Percentiles rank a stretch among this genome's conserved stretches.
phyloP scores from a whole-genome alignment of 2,888 invertebrate species.

The Himalopsyche tibetana region DNA sequence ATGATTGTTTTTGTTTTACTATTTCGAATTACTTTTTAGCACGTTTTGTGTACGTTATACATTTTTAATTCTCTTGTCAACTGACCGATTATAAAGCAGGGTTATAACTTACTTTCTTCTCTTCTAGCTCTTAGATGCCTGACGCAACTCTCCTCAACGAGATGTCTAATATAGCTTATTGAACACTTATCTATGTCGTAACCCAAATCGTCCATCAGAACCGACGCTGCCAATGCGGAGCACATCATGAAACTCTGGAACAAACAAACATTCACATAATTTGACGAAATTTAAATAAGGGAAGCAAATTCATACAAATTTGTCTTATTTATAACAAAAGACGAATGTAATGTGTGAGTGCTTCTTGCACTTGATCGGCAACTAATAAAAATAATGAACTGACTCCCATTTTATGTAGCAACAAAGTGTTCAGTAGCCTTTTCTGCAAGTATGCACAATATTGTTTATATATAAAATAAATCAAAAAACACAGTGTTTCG shows the following conservation, averaged over 20 bases:
- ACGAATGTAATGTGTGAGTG: neutral
- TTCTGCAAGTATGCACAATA: neutral
- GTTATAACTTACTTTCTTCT: neutral
- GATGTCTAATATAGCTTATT: slow-evolving; percentile 52
- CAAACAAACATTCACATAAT: neutral
- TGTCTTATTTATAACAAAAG: too few species aligned
- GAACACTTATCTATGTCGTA: slow-evolving; percentile 55
- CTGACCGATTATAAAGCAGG: too few species aligned
- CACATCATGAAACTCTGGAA: slow-evolving; percentile 55
- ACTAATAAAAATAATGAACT: neutral
- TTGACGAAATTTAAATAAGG: neutral
- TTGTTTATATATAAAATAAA: neutral
- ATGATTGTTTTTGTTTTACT: too few species aligned
- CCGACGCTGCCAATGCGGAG: slow-evolving; percentile 48
- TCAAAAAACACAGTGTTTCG: slow-evolving; percentile 11
- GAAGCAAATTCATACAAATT: too few species aligned
- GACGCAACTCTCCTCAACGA: slow-evolving; percentile 56
- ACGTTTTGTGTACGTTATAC: too few species aligned
- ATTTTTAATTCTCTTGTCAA: too few species aligned
- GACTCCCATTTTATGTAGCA: neutral
- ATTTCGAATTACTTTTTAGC: too few species aligned
- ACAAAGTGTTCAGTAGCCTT: neutral
- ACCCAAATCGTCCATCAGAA: slow-evolving; percentile 46
- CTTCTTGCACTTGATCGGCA: neutral
- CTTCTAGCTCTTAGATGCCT: neutral